Percentiles rank a stretch among this genome's conserved stretches.
phyloP scores from a whole-genome alignment of 2,113 vertebrate species.

The Trematomus loennbergii region DNA sequence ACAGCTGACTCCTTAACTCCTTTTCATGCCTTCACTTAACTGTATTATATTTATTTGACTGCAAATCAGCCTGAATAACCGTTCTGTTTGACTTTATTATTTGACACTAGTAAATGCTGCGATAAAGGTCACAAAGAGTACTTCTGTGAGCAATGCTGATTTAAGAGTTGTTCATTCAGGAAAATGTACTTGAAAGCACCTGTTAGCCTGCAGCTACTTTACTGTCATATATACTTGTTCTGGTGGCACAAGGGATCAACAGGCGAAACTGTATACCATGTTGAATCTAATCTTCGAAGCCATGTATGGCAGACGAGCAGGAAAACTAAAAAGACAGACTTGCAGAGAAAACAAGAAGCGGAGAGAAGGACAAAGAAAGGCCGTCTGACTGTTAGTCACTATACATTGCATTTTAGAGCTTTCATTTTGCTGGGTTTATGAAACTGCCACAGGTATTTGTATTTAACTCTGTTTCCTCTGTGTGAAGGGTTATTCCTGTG shows the following conservation, averaged over 20 bases:
- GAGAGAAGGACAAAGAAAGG: constrained; percentile 21
- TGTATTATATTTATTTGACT: neutral
- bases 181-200: neutral
- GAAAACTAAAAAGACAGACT: neutral
- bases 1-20: neutral
- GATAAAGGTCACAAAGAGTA: neutral
- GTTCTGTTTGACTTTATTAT: neutral
- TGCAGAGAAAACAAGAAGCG: constrained; percentile 1
- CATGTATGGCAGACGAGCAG: neutral
- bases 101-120: neutral
- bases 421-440: constrained; percentile 19
- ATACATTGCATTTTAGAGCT: constrained; percentile 8
- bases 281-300: neutral
- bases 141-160: neutral
- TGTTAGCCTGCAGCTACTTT: neutral
- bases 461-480: neutral
- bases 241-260: neutral
- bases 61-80: neutral
- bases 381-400: constrained; percentile 29
- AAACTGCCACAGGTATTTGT: constrained; percentile 24
- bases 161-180: neutral
- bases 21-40: too few relatives aligned
- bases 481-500: constrained; percentile 14
- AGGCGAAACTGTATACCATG: neutral
- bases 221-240: too few relatives aligned